Percentiles rank a stretch among this genome's conserved stretches.
These are phyloP conservation scores for Syncerus caffer DNA, from an alignment of 2,797 vertebrate genomes.

Conservation along the genomic window DNA sequence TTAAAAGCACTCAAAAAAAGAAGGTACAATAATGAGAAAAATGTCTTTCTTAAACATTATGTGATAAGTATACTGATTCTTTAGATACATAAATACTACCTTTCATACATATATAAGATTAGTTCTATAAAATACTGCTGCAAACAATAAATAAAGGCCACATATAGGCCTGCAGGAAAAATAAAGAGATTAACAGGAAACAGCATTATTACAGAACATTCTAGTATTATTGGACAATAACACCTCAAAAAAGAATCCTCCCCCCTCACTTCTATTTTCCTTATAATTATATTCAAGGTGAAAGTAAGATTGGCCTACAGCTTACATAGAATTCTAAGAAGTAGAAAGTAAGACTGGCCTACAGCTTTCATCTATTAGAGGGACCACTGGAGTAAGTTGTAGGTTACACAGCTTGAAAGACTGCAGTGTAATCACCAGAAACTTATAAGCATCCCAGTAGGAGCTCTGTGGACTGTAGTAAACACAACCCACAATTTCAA, in stretches of 20 bases:
- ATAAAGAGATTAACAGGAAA: not conserved
- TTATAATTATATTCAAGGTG: conserved; percentile 8
- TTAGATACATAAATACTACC: not conserved
- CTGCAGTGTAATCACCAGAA: not conserved
- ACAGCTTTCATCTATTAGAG: not conserved
- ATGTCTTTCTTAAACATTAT: not conserved
- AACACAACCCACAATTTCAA: not conserved
- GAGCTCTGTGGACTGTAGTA: not conserved
- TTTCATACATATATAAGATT: conserved; percentile 24
- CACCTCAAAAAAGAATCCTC: not conserved
- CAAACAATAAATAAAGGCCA: not conserved
- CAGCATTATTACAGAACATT: not conserved
- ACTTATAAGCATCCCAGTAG: not conserved
- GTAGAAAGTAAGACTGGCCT: not conserved
- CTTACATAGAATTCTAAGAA: not conserved
- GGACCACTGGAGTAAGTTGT: not conserved
- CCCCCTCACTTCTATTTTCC: not conserved
- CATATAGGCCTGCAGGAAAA: not conserved
- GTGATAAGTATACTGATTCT: not conserved
- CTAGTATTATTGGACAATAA: not conserved
- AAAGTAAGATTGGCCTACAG: not conserved
- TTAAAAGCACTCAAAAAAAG: not conserved
- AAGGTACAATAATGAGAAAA: not conserved
- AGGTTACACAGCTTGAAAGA: not conserved
- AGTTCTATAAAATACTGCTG: not conserved